Base-by-base conservation (phyloP, 2,797 vertebrate species). In the Pseudochromis fuscus region DNA sequence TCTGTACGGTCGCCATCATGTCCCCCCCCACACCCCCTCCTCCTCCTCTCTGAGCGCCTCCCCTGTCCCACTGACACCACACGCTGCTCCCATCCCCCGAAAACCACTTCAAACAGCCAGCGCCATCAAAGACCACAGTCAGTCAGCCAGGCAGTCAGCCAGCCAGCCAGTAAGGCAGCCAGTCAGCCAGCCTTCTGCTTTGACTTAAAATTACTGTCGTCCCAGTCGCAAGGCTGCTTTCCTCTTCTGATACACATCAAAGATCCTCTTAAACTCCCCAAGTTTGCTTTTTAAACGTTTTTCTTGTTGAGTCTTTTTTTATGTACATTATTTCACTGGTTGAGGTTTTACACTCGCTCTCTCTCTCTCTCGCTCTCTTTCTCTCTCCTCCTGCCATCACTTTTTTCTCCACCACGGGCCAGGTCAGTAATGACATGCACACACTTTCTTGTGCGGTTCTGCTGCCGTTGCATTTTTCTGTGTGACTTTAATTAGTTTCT, bases 71-170 rank as follows among this genome's bases (percentile, higher is more conserved):
- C 93, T 94, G 94, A 94, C 92, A 94, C 93, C 92, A 91, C 93
- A 94, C 92, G 77, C 91, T 92, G 91, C 89, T 93, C 90, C 92
- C 92, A 91, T 92, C 91, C 91, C 90, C 93, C 91, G 89, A 89
- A 94, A 95, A 94, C 94, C 94, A 95, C 94, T 94, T 95, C 94
- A 95, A 94, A 95, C 91, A 91, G 75, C 82, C 87, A 88, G 86
- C 83, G 84, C 93, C 92, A 94, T 94, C 93, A 94, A 94, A 93
- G 92, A 83, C 82, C 85, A 81, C 86, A 89, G 89, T 84, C 88
- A 88, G 91, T 83, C 89, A 89, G 89, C 83, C 88, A 90, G 89
- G 80, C 90, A 91, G 90, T 82, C 90, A 88, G 88, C 72, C 90
- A 89, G 85, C 68, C 87, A 89, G 87, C 77, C 82, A 88, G 86